phyloP scores from a whole-genome alignment of 2,888 invertebrate genomes.

The Cryptophagus acutangulus region DNA sequence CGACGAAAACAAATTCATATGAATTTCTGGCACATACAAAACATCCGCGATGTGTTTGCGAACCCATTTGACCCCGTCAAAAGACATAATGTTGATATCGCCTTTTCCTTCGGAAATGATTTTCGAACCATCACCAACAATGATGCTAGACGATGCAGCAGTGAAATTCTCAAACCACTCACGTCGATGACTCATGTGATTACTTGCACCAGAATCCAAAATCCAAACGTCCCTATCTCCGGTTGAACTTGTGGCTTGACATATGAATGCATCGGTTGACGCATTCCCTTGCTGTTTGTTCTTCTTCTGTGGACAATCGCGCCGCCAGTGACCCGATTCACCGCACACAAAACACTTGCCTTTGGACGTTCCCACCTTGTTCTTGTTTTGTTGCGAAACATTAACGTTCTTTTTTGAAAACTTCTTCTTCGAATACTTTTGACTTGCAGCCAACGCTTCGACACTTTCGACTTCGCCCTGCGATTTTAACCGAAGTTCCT shows the following conservation, averaged over 20 bases:
- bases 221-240: slow-evolving; percentile 6
- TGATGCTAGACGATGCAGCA: too few species aligned
- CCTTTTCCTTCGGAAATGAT: slow-evolving; percentile 8
- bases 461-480: slow-evolving; percentile 10
- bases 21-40: neutral
- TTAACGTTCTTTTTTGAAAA: slow-evolving; percentile 13
- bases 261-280: slow-evolving; percentile 9
- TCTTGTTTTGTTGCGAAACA: neutral
- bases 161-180: slow-evolving; percentile 1
- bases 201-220: slow-evolving; percentile 10
- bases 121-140: slow-evolving; percentile 9
- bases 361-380: too few species aligned
- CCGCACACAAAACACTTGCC: too few species aligned
- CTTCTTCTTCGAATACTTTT: slow-evolving; percentile 15
- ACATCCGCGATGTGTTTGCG: slow-evolving; percentile 8
- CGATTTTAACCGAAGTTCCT: slow-evolving; percentile 21
- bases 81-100: slow-evolving; percentile 5
- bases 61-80: slow-evolving; percentile 8
- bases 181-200: slow-evolving; percentile 11
- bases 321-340: slow-evolving; percentile 11
- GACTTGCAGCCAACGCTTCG: slow-evolving; percentile 10
- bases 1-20: slow-evolving; percentile 6
- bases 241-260: neutral
- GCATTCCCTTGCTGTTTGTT: too few species aligned
- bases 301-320: slow-evolving; percentile 1